A percentile compares a stretch with the other conserved stretches of the same genome.
phyloP scores from a whole-genome alignment of 2,113 vertebrate genomes.

The Vidua chalybeata region DNA sequence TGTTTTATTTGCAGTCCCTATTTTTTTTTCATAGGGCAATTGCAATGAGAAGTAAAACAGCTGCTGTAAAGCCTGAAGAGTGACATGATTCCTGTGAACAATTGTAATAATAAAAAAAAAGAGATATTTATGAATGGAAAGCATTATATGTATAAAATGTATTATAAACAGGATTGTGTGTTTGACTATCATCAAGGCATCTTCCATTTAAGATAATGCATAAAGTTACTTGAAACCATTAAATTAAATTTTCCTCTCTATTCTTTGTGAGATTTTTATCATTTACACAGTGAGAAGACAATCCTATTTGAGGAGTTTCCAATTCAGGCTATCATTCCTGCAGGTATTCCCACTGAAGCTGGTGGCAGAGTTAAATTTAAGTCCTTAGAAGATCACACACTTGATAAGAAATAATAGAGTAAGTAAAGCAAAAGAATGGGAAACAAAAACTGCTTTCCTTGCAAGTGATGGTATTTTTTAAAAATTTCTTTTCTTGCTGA shows the following conservation, averaged over 20 bases:
- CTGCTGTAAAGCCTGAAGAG: not conserved
- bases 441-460: slow-evolving; percentile 19
- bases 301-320: not conserved
- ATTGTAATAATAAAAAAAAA: not conserved
- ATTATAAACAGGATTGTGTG: not conserved
- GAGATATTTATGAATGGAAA: not conserved
- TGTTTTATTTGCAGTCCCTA: not conserved
- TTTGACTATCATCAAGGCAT: not conserved
- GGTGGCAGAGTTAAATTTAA: not conserved
- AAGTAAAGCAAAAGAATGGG: not conserved
- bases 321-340: not conserved
- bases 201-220: not conserved
- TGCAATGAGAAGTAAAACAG: not conserved
- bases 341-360: not conserved
- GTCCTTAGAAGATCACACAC: not conserved
- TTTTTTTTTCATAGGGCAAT: not conserved
- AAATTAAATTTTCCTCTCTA: not conserved
- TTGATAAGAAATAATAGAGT: not conserved
- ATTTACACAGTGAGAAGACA: not conserved
- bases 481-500: not conserved
- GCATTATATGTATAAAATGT: not conserved
- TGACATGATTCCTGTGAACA: not conserved
- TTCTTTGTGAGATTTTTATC: not conserved
- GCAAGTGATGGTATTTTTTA: not conserved
- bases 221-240: not conserved